Base-by-base conservation (phyloP, 2,888 invertebrate species). In the Ornithoptera alexandrae region DNA sequence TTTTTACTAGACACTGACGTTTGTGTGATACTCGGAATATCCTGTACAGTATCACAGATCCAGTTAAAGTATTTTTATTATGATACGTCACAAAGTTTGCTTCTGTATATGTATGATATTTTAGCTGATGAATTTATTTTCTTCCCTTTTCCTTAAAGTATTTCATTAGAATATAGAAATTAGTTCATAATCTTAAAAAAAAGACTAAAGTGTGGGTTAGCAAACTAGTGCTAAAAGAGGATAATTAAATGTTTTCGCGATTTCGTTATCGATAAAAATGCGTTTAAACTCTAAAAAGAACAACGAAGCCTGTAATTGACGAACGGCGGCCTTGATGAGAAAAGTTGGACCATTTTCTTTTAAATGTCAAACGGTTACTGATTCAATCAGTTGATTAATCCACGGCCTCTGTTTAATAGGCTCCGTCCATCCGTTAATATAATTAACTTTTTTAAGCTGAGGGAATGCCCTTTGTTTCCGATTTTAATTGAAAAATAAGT, bases 341-440 rank as follows among this genome's bases (percentile, higher is more conserved):
- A 70, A 70, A 70, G 50, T 70, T 67, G 57, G 50, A 42, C 42
- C 46, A 60, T 70, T 67, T 67, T 67, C 59, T 59, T 67, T 67
- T 67, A 53, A 70, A 67, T 67, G 63, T 70, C 70, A 66, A 70
- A 22, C 62, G 62, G 57, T 58, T 36, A 46, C 20, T 17, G 62
- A 65, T 65, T 62, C 50, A 57, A 65, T 65, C 62, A 58, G 57
- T 58, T 62, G 65, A 65, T 65, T 46, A 58, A 65, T 69, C 65
- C 46, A 24, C 24, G 53, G 59, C 18, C 50, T 50, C 20, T 57
- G 39, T 62, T 58, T 66, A 63, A 39, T 39, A 17, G 20, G 24
- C 42, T 61, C 20, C 57, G 22, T 53, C 3, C 24, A 17, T 8
- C 46, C 24, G 36, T 62, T 46, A 56, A 56, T 30, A 66, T 39